Evolutionary conservation across 2,797 vertebrate genomes (phyloP).

Genomic region (Pelobates cultripes): DNA sequence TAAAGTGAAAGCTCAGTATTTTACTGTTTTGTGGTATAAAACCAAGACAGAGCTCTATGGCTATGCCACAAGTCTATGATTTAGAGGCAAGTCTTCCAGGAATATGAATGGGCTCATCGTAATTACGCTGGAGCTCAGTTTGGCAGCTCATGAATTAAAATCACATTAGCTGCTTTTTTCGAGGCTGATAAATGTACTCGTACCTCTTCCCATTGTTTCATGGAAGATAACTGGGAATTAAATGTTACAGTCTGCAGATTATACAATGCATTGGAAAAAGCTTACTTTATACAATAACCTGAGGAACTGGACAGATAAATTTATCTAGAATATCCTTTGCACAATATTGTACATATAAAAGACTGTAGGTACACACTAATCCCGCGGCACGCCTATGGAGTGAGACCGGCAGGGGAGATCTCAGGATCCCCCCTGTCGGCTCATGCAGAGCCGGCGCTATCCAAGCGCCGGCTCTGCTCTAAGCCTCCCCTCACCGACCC

Average conservation of each 20-base stretch:
- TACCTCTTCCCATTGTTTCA: constrained; percentile 1
- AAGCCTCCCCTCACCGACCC: too few species aligned
- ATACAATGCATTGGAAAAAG: not conserved
- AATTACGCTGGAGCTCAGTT: constrained; percentile 1
- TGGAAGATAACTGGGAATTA: not conserved
- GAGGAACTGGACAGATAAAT: too few species aligned
- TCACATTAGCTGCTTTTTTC: not conserved
- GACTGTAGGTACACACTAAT: too few species aligned
- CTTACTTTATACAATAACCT: too few species aligned
- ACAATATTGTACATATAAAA: too few species aligned
- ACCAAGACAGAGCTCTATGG: not conserved
- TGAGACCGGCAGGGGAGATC: too few species aligned
- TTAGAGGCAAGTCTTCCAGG: not conserved
- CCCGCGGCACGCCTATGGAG: too few species aligned
- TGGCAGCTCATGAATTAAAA: not conserved
- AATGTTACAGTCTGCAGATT: not conserved
- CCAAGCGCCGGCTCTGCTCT: too few species aligned
- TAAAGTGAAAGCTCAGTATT: too few species aligned
- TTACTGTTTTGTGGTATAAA: not conserved
- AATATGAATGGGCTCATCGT: not conserved
- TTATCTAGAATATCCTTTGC: too few species aligned
- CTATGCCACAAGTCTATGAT: not conserved
- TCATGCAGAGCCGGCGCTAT: too few species aligned
- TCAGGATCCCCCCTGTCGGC: too few species aligned
- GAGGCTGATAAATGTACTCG: not conserved